Evolutionary conservation across 2,113 vertebrate genomes (phyloP).

Genomic region (Ahaetulla prasina): DNA sequence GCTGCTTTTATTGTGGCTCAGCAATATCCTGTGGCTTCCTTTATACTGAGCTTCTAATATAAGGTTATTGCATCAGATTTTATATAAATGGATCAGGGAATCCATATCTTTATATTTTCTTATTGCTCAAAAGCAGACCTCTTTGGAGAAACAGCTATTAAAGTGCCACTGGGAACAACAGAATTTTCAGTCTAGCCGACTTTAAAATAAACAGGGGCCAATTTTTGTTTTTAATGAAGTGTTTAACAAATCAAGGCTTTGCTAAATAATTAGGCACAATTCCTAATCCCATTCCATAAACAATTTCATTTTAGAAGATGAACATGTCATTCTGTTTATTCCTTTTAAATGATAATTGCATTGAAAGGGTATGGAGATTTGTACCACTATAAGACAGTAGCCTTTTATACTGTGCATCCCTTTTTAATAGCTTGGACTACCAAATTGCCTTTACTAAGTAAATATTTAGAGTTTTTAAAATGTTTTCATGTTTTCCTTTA

Average conservation of each 20-base stretch:
- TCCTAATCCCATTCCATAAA: not conserved
- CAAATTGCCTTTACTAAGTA: not conserved
- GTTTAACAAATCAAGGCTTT: constrained; percentile 26
- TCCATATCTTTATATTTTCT: constrained; percentile 35
- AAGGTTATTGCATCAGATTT: constrained; percentile 19
- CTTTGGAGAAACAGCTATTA: constrained; percentile 29
- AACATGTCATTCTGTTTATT: not conserved
- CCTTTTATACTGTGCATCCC: not conserved
- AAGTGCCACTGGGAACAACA: constrained; percentile 44
- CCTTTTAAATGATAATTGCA: not conserved
- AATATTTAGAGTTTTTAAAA: not conserved
- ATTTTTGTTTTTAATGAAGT: constrained; percentile 3
- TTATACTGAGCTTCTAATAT: constrained; percentile 24
- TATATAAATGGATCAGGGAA: constrained; percentile 1
- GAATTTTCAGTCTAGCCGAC: not conserved
- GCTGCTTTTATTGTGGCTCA: constrained; percentile 7
- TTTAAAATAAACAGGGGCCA: not conserved
- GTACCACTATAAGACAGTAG: not conserved
- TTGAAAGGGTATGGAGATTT: not conserved
- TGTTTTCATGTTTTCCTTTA: not conserved
- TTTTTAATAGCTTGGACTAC: not conserved
- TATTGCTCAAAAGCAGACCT: constrained; percentile 37
- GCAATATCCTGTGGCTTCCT: constrained; percentile 4
- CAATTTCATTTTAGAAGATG: constrained; percentile 13
- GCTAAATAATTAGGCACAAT: not conserved